Evolutionary conservation across 30 jellyfish, hydroid and myxozoan species (phyloP), one percentile per base, ranked within the genome.

Genomic region (Cassiopea xamachana): DNA sequence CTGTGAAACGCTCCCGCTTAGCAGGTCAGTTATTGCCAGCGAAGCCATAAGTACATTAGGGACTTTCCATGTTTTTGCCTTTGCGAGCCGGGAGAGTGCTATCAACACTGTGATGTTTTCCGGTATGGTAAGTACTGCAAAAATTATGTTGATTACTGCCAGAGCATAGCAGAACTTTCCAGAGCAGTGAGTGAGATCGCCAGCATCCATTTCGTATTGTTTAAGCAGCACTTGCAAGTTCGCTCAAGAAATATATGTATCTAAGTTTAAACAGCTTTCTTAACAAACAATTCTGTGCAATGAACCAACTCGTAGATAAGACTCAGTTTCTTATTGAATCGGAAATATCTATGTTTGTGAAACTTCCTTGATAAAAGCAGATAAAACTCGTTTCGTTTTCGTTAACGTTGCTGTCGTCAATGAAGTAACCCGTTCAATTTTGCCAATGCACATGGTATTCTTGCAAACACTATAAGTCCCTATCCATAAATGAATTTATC

Each of bases 1-100:
- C 75, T 88, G 95, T 47, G 95, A 78, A 44, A 88, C 79, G 87
- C 90, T 78, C 47, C 95, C 95, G 51, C 95, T 88, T 1, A 88
- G 90, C 69, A 88, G 85, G 46, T 88, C 95, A 7, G 95, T 88
- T 17, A 87, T 88, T 14, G 95, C 95, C 19, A 88, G 51, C 0
- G 95, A 69, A 1, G 90, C 95, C 95, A 79, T 88, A 27, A 88
- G 95, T 19, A 88, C 50, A 64, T 88, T 88, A 7, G 95, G 90
- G 1, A 88, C 83, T 49, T 88, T 88, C 95, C 95, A 88, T 44
- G 64, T 43, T 19, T 77, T 46, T 17, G 75, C 73, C 46, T 69
- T 88, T 8, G 87, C 64, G 43, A 88, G 90, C 12, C 86, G 59
- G 1, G 77, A 51, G 48, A 88, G 73, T 19, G 90, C 88, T 10